phyloP scores from a whole-genome alignment of 2,888 invertebrate species.

The Parnassius orleans region DNA sequence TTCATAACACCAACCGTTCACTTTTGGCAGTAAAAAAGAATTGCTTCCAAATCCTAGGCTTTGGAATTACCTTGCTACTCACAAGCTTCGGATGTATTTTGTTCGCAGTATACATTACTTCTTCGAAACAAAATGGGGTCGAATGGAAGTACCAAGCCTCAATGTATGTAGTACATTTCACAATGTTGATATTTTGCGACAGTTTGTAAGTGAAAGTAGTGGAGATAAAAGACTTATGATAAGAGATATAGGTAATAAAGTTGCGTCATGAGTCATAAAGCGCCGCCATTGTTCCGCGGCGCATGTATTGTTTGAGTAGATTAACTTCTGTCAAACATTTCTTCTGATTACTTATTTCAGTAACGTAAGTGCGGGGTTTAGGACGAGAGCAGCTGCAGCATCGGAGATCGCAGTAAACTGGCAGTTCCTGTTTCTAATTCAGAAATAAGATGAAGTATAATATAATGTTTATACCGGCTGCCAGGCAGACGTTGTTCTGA shows the following conservation, averaged over 20 bases:
- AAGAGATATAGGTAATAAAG: conserved; percentile 14
- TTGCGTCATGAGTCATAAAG: conserved; percentile 6
- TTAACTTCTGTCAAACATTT: neutral
- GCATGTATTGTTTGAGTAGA: neutral
- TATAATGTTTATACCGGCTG: too few relatives aligned
- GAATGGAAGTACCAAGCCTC: neutral
- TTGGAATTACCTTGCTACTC: conserved; percentile 17
- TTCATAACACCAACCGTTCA: conserved; percentile 33
- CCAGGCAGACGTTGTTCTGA: too few relatives aligned
- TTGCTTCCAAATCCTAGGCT: conserved; percentile 37
- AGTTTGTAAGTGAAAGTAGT: conserved; percentile 1
- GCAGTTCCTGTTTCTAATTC: too few relatives aligned
- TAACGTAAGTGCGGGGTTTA: neutral
- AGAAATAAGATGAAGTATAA: too few relatives aligned
- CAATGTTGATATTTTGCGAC: neutral
- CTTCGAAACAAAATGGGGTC: neutral
- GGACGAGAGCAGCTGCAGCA: neutral
- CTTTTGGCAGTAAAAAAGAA: conserved; percentile 35
- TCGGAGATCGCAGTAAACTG: neutral
- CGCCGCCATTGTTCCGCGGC: conserved; percentile 1
- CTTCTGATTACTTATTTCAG: neutral
- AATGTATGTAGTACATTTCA: neutral
- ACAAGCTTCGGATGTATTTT: neutral
- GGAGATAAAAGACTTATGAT: conserved; percentile 15
- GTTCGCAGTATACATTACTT: neutral